Conservation (phyloP, 2,797 vertebrate genomes). For the Jordanella pulchra region DNA sequence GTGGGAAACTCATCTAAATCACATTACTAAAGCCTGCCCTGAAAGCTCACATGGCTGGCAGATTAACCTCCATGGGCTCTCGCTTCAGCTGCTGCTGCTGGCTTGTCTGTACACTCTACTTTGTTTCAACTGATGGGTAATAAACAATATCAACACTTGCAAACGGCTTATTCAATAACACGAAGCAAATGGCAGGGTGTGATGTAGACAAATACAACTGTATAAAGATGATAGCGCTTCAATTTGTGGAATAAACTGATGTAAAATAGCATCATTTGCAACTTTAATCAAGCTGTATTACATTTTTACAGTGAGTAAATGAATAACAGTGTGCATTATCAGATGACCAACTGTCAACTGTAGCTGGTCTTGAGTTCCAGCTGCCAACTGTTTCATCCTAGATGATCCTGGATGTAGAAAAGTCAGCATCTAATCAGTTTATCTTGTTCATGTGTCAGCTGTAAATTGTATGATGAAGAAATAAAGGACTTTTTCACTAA, state of each 20-base stretch:
- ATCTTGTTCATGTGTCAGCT: slow-evolving; percentile 12
- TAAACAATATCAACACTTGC: slow-evolving; percentile 59
- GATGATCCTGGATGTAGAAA: slow-evolving; percentile 4
- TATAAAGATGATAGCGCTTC: slow-evolving; percentile 19
- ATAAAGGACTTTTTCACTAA: slow-evolving; percentile 5
- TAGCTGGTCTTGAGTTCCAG: slow-evolving; percentile 1
- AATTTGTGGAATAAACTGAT: slow-evolving; percentile 15
- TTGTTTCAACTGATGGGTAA: slow-evolving; percentile 62
- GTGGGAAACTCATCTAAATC: slow-evolving; percentile 81
- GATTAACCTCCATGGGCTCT: slow-evolving; percentile 70
- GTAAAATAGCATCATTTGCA: slow-evolving; percentile 3
- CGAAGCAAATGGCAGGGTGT: slow-evolving; percentile 36
- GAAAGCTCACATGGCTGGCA: slow-evolving; percentile 68
- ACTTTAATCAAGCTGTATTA: slow-evolving; percentile 17
- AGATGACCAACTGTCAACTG: not conserved
- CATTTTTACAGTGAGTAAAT: slow-evolving; percentile 18
- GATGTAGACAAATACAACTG: slow-evolving; percentile 16
- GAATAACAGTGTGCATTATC: not conserved
- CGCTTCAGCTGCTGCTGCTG: slow-evolving; percentile 33
- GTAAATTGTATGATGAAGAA: slow-evolving; percentile 19
- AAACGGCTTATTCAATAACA: slow-evolving; percentile 47
- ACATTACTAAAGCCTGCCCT: slow-evolving; percentile 77
- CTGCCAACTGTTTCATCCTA: slow-evolving; percentile 12
- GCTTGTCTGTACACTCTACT: slow-evolving; percentile 49
- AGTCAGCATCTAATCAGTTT: slow-evolving; percentile 7